These are phyloP conservation scores for Drosophila subquinaria DNA, from an alignment of 2,888 invertebrate species.

Conservation along the genomic window DNA sequence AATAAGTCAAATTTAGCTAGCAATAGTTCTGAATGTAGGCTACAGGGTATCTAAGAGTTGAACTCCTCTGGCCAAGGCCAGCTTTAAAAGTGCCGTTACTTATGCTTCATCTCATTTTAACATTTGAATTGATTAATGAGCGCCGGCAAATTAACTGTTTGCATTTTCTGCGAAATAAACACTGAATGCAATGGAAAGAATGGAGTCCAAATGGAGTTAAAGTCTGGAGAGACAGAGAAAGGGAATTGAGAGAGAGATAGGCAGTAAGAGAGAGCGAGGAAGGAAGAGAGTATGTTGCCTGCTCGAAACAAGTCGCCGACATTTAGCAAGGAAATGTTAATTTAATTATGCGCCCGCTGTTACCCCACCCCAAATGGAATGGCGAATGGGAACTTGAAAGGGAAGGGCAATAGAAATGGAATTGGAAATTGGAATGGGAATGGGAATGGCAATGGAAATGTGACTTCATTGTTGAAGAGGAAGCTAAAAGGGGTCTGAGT, in stretches of 20 bases:
- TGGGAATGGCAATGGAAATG: constrained; percentile 5
- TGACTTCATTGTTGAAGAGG: constrained; percentile 1
- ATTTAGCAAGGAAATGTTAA: constrained; percentile 68
- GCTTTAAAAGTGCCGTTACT: constrained; percentile 44
- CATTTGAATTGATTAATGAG: constrained; percentile 58
- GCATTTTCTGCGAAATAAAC: constrained; percentile 26
- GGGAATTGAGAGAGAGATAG: background rate
- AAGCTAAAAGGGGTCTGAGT: constrained; percentile 6
- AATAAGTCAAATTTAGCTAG: no score
- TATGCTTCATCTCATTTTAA: constrained; percentile 6
- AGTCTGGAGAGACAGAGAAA: background rate
- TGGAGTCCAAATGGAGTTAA: background rate
- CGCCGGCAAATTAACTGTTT: constrained; percentile 48
- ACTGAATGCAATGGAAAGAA: constrained; percentile 2
- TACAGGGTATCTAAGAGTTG: constrained; percentile 1
- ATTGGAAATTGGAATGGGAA: constrained; percentile 10
- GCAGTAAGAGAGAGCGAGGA: background rate
- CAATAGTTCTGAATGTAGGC: background rate
- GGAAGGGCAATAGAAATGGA: constrained; percentile 9
- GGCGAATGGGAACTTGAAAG: constrained; percentile 9
- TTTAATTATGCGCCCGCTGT: constrained; percentile 57
- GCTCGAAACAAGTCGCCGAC: constrained; percentile 23
- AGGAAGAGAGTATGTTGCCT: constrained; percentile 19
- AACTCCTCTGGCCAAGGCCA: background rate
- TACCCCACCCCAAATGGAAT: background rate